phyloP scores from a whole-genome alignment of 23 tunicate species.

The Botrylloides violaceus region DNA sequence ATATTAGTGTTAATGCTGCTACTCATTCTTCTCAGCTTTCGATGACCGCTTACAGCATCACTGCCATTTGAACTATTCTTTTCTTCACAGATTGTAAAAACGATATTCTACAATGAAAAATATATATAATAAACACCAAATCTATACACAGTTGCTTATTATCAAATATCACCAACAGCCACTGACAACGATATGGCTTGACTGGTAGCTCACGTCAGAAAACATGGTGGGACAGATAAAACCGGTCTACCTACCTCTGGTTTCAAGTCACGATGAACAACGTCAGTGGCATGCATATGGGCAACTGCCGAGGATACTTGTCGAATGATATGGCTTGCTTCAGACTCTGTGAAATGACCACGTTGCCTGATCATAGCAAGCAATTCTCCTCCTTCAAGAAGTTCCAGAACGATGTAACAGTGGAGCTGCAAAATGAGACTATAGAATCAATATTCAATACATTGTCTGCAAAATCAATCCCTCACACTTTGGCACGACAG shows the following conservation, averaged over 20 bases:
- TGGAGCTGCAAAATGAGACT: conserved; percentile 45
- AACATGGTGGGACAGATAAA: no score
- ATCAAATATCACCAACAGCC: no score
- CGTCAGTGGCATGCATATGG: conserved; percentile 70
- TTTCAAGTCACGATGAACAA: conserved; percentile 84
- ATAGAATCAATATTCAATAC: background rate
- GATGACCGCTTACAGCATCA: background rate
- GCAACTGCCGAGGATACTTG: conserved; percentile 80
- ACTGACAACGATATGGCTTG: no score
- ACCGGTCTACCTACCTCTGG: conserved; percentile 77
- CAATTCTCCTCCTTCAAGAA: conserved; percentile 76
- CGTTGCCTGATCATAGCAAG: conserved; percentile 63
- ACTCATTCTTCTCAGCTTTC: conserved; percentile 15
- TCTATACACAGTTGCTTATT: no score
- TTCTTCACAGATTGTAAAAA: conserved; percentile 7
- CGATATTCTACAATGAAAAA: conserved; percentile 12
- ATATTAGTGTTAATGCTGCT: conserved; percentile 28
- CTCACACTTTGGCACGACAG: no score
- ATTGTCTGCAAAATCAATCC: no score
- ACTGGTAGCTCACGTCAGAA: no score
- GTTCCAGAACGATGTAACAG: conserved; percentile 72
- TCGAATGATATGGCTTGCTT: conserved; percentile 61
- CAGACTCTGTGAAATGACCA: conserved; percentile 65
- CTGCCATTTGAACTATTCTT: background rate
- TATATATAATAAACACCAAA: background rate